Base-by-base conservation (phyloP, 2,797 vertebrate species). In the Simalia tracyae region DNA sequence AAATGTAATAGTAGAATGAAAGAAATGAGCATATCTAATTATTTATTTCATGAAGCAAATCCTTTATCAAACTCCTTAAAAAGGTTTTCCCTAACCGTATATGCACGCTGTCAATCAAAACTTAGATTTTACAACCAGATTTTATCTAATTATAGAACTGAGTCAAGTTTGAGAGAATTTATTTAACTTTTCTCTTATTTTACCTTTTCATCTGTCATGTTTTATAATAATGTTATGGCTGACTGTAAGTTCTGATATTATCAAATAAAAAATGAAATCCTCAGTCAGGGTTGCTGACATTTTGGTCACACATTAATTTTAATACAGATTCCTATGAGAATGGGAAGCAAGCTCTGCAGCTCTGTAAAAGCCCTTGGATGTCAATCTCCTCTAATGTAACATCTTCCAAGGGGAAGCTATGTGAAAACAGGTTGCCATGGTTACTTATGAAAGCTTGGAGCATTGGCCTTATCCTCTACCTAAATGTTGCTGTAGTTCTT, bases 361-460 rank as follows among this genome's bases (percentile, higher is more conserved):
- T 95, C 90, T 94, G 26, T 88, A 92, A 94, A 96, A 96, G 89
- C 92, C 92, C 88, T 93, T 88, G 91, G 94, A 94, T 97, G 92
- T 90, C 94, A 96, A 90, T 96, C 90, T 96, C 86, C 81, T 22
- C 24, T 26, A 57, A 89, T 64, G 94, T 95, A 96, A 92, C 96
- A 96, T 97, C 97, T 97, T 95, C 31, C 31, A 97, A 97, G 97
- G 91, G 54, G 95, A 96, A 97, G 94, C 63, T 19, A 96, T 94
- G 97, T 97, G 97, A 97, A 97, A 98, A 96, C 88, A 15, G 93
- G 98, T 98, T 98, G 97, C 98, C 96, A 97, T 96, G 97, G 98
- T 94, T 98, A 98, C 98, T 5, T 94, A 94, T 86, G 92, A 96
- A 97, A 93, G 94, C 93, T 96, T 95, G 87, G 92, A 91, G 46